Evolutionary conservation across 2,797 vertebrate species (phyloP).

Genomic region (Chiroxiphia lanceolata): DNA sequence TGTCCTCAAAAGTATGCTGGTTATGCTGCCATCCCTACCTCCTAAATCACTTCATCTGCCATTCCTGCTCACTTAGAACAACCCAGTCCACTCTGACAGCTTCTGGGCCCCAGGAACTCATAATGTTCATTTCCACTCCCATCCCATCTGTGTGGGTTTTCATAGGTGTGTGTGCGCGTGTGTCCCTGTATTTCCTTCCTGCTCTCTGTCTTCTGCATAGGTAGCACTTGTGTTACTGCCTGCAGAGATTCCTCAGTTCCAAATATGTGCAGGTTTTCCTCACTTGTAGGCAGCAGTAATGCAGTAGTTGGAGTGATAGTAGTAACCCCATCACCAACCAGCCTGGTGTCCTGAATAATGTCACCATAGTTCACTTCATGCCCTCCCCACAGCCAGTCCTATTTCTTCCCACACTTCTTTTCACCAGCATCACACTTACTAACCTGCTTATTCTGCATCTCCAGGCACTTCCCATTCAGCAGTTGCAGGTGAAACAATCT

Average conservation of each 20-base stretch:
- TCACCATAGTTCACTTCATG: background rate
- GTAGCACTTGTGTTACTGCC: background rate
- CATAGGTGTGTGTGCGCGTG: background rate
- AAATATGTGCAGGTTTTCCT: background rate
- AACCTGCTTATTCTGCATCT: background rate
- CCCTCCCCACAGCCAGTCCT: background rate
- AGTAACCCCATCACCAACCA: background rate
- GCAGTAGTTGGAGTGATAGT: background rate
- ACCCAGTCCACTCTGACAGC: background rate
- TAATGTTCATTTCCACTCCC: background rate
- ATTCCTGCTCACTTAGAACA: background rate
- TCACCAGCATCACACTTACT: background rate
- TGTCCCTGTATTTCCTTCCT: background rate
- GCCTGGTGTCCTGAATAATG: background rate
- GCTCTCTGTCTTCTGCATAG: background rate
- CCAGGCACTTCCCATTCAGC: background rate
- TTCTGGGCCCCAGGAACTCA: background rate
- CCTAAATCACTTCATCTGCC: background rate
- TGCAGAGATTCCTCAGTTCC: background rate
- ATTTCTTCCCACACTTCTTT: background rate
- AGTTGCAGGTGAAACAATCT: background rate
- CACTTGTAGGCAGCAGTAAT: background rate
- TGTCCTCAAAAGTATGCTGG: background rate
- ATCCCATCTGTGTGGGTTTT: accelerated
- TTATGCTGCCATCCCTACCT: background rate